phyloP scores from a whole-genome alignment of 2,113 vertebrate genomes.

The Melanostigma gelatinosum region DNA sequence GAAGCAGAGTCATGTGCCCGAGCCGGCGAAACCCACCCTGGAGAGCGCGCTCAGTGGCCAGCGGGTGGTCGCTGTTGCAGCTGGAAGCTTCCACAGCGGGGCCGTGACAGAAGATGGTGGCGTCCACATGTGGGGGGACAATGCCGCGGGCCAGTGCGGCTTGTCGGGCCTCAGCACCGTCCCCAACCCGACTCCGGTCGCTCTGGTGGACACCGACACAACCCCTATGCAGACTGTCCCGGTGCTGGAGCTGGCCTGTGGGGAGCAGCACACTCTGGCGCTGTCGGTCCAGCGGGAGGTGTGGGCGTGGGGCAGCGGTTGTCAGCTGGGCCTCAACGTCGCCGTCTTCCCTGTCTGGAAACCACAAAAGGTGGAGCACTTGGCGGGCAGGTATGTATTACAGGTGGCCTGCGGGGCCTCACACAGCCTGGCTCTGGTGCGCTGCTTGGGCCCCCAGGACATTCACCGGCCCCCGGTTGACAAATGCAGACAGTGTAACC shows the following conservation, averaged over 20 bases:
- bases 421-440: slow-evolving; percentile 94
- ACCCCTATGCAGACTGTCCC: slow-evolving; percentile 82
- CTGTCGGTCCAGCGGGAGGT: slow-evolving; percentile 90
- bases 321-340: slow-evolving; percentile 89
- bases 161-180: slow-evolving; percentile 82
- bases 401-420: slow-evolving; percentile 93
- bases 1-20: slow-evolving; percentile 79
- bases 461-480: slow-evolving; percentile 87
- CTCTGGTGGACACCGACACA: slow-evolving; percentile 85
- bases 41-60: slow-evolving; percentile 89
- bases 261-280: slow-evolving; percentile 92
- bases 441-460: slow-evolving; percentile 86
- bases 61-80: slow-evolving; percentile 87
- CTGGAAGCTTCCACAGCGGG: slow-evolving; percentile 92
- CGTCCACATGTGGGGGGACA: slow-evolving; percentile 97
- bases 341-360: slow-evolving; percentile 87
- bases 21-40: slow-evolving; percentile 78
- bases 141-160: slow-evolving; percentile 93
- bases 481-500: slow-evolving; percentile 94
- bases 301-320: slow-evolving; percentile 97
- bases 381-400: slow-evolving; percentile 90
- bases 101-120: slow-evolving; percentile 90
- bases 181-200: slow-evolving; percentile 88
- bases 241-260: slow-evolving; percentile 92
- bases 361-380: slow-evolving; percentile 92